A percentile compares a stretch with the other conserved stretches of the same genome.
These are phyloP conservation scores for Tragelaphus buxtoni DNA, from an alignment of 2,113 vertebrate species.

Conservation along the genomic window DNA sequence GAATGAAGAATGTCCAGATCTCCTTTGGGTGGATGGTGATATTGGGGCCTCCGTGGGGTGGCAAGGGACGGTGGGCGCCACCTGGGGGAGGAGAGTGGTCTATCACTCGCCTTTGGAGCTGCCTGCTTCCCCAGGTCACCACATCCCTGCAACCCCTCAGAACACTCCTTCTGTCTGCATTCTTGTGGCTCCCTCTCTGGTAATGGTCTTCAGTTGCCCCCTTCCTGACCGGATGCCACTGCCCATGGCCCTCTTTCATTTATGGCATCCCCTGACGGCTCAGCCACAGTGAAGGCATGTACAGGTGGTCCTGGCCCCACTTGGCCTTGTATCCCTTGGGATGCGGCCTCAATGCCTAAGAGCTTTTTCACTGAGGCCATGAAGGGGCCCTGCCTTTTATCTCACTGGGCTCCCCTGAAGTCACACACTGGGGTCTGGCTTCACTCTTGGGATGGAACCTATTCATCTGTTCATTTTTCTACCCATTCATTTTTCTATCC, in stretches of 20 bases:
- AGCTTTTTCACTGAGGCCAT: neutral
- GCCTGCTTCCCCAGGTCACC: neutral
- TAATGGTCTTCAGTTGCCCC: neutral
- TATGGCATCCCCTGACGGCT: neutral
- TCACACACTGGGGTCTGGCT: neutral
- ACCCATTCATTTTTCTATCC: neutral
- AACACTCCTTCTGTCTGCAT: too few species aligned
- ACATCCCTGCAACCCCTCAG: neutral
- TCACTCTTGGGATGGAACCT: neutral
- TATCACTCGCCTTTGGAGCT: too few species aligned
- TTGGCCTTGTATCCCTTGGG: neutral
- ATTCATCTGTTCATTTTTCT: neutral
- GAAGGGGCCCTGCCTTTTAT: neutral
- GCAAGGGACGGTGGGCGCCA: rapidly evolving
- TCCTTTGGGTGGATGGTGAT: conserved; percentile 48
- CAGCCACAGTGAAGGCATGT: neutral
- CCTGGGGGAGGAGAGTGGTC: neutral
- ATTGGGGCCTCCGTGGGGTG: rapidly evolving
- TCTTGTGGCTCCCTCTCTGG: neutral
- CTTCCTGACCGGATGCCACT: neutral
- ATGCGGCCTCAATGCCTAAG: neutral
- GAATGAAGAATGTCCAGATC: conserved; percentile 42
- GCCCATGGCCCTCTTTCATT: neutral
- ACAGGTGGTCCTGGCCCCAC: neutral
- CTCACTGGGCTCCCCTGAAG: neutral